Percentiles rank a stretch among this genome's conserved stretches.
Evolutionary conservation across 2,797 vertebrate species (phyloP).

Genomic region (Oceanodroma leucorhoa): DNA sequence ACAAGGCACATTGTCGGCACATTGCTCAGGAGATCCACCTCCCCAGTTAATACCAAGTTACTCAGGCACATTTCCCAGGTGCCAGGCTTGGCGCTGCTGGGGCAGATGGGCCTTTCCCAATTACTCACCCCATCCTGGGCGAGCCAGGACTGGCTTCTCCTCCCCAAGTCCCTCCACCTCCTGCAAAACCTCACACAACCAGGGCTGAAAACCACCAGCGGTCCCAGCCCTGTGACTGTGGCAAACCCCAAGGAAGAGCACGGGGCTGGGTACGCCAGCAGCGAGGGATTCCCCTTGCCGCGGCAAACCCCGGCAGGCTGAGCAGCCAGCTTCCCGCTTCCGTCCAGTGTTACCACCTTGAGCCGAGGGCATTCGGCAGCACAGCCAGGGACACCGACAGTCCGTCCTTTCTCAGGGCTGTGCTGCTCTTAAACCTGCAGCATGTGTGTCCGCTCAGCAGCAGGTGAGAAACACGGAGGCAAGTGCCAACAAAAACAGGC

Average conservation of each 20-base stretch:
- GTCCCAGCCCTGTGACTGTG: background rate
- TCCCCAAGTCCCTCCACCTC: background rate
- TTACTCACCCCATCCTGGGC: background rate
- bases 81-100: background rate
- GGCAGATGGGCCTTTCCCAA: background rate
- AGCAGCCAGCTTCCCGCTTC: background rate
- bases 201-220: background rate
- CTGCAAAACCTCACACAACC: background rate
- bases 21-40: background rate
- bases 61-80: background rate
- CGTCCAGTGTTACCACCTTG: background rate
- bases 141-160: background rate
- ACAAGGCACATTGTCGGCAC: fast-evolving
- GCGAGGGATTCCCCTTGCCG: background rate
- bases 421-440: background rate
- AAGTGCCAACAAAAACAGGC: background rate
- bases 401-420: background rate
- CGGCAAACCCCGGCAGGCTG: background rate
- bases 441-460: background rate
- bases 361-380: background rate
- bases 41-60: background rate
- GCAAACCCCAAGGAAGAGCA: background rate
- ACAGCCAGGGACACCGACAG: background rate
- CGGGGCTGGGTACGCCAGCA: background rate
- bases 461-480: background rate